Conservation (phyloP, 1,140 invertebrate genomes). For the Ceratosolen fusciceps region DNA sequence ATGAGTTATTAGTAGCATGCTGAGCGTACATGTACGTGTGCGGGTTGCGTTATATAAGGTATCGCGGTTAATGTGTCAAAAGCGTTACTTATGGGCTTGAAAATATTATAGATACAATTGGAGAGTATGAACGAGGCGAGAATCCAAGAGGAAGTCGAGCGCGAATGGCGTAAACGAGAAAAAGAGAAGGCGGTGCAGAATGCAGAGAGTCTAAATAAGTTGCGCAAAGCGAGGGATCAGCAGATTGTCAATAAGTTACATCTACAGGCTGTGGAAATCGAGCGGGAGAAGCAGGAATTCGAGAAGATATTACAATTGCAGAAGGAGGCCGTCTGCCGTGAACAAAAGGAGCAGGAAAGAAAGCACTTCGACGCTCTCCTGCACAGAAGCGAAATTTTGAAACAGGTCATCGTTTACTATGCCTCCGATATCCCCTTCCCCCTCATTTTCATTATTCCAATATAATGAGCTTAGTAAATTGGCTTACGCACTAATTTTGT, state of each 20-base stretch:
- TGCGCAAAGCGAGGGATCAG: slow-evolving; percentile 66
- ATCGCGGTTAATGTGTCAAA: too few species aligned
- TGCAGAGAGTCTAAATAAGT: slow-evolving; percentile 68
- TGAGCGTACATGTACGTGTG: too few species aligned
- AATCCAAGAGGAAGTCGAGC: slow-evolving; percentile 74
- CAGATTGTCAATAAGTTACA: slow-evolving; percentile 72
- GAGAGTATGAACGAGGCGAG: slow-evolving; percentile 73
- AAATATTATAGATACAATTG: slow-evolving; percentile 61
- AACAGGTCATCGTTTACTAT: slow-evolving; percentile 57
- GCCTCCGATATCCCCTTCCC: background rate
- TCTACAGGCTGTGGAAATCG: slow-evolving; percentile 75
- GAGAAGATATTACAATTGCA: slow-evolving; percentile 70
- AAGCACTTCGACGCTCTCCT: slow-evolving; percentile 59
- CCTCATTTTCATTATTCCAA: too few species aligned
- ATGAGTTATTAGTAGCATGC: too few species aligned
- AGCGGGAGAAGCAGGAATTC: slow-evolving; percentile 75
- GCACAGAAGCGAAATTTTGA: slow-evolving; percentile 65
- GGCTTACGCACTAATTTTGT: too few species aligned
- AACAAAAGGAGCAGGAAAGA: slow-evolving; percentile 65
- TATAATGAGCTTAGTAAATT: too few species aligned
- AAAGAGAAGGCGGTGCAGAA: slow-evolving; percentile 70
- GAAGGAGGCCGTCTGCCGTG: slow-evolving; percentile 63
- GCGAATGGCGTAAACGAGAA: slow-evolving; percentile 72
- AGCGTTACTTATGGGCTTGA: background rate
- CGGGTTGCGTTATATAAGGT: too few species aligned